These are phyloP conservation scores for Rhinogobius similis DNA, from an alignment of 2,113 vertebrate genomes.

Conservation along the genomic window DNA sequence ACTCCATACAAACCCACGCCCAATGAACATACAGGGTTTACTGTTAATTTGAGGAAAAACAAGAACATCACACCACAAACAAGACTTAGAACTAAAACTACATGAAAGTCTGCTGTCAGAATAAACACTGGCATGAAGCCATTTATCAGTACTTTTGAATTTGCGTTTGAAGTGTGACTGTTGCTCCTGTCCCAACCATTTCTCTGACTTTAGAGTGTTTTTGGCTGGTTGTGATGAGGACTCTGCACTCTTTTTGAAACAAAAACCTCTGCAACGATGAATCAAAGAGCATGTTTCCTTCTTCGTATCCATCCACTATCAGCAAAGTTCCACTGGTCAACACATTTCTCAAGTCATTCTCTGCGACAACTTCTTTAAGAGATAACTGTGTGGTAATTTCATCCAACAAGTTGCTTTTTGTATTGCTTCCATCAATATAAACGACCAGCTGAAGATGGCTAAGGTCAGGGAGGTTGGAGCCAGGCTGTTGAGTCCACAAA, in stretches of 20 bases:
- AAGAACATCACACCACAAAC: too few species aligned
- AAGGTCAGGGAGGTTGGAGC: conserved; percentile 11
- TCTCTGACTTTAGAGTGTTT: conserved; percentile 35
- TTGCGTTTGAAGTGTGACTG: conserved; percentile 32
- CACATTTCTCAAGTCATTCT: conserved; percentile 35
- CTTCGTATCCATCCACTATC: conserved; percentile 57
- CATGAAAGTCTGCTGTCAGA: background rate
- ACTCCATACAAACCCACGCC: too few species aligned
- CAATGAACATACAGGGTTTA: too few species aligned
- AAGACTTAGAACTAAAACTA: background rate
- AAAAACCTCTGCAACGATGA: conserved; percentile 52
- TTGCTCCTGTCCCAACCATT: background rate
- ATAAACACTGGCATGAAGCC: background rate
- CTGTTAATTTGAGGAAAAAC: too few species aligned
- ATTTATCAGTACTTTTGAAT: conserved; percentile 1
- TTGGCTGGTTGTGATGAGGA: conserved; percentile 40
- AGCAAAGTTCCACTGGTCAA: conserved; percentile 46
- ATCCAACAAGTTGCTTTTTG: conserved; percentile 32
- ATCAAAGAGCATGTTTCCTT: conserved; percentile 46
- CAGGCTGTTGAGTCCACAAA: conserved; percentile 40
- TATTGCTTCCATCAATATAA: conserved; percentile 22
- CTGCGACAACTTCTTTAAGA: conserved; percentile 8
- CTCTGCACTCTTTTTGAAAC: conserved; percentile 33
- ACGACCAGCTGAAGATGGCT: conserved; percentile 38
- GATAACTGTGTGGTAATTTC: conserved; percentile 39